These are phyloP conservation scores for Lophochroa leadbeateri DNA, from an alignment of 2,113 vertebrate species.

Conservation along the genomic window DNA sequence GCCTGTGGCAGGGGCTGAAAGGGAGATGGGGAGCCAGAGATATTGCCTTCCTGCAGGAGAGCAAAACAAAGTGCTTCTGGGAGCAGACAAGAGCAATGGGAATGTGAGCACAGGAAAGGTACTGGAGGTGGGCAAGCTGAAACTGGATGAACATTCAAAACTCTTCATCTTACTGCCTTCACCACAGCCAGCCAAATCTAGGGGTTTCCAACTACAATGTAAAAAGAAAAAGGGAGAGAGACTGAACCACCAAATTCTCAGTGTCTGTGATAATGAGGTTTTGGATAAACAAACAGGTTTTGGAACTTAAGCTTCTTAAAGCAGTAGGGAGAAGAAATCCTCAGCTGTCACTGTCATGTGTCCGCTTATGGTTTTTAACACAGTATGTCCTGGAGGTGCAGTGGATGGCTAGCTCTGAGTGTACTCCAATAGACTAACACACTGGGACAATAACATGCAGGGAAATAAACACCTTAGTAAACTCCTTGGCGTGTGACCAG, in stretches of 20 bases:
- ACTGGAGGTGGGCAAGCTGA: background rate
- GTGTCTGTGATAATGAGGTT: background rate
- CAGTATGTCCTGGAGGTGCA: background rate
- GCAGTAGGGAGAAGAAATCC: constrained; percentile 3
- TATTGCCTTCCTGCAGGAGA: background rate
- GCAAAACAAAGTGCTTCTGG: background rate
- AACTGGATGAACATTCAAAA: background rate
- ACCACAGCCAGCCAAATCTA: background rate
- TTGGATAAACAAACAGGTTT: constrained; percentile 31
- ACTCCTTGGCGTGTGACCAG: background rate
- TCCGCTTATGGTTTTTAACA: background rate
- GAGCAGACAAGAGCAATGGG: background rate
- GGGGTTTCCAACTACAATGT: background rate
- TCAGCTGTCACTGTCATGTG: background rate
- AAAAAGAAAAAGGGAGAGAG: background rate
- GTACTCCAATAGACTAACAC: background rate
- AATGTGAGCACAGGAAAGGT: background rate
- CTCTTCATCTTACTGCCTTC: background rate
- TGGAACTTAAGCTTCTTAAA: constrained; percentile 39
- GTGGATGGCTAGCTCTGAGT: background rate
- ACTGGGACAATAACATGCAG: background rate
- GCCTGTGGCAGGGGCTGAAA: background rate
- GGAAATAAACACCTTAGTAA: constrained; percentile 13
- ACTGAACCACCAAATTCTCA: background rate
- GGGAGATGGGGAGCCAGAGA: background rate